Percentiles rank a stretch among this genome's conserved stretches.
phyloP scores from a whole-genome alignment of 23 tunicate genomes.

The Ascidia mentula region DNA sequence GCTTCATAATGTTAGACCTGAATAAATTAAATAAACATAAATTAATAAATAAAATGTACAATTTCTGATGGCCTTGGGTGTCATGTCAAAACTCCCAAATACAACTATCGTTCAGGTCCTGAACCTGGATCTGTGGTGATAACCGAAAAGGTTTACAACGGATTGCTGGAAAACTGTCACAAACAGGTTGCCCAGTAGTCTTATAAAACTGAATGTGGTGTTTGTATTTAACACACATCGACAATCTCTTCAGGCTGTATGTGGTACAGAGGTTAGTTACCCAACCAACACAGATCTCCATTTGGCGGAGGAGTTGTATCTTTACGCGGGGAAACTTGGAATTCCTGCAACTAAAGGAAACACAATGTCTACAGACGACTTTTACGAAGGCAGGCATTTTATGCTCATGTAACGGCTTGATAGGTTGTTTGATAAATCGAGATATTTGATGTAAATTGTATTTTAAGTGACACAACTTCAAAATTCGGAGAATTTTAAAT shows the following conservation, averaged over 20 bases:
- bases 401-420: no score
- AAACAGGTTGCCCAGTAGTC: conserved; percentile 46
- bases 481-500: no score
- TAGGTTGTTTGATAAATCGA: no score
- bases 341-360: conserved; percentile 47
- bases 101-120: conserved; percentile 26
- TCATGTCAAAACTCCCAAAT: no score
- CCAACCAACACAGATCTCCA: conserved; percentile 29
- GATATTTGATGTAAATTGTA: no score
- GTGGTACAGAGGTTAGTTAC: conserved; percentile 57
- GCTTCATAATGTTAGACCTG: no score
- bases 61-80: no score
- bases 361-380: conserved; percentile 72
- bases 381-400: conserved; percentile 98
- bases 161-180: conserved; percentile 35
- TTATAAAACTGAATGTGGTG: not conserved
- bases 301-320: conserved; percentile 19
- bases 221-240: not conserved
- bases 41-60: no score
- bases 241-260: conserved; percentile 34
- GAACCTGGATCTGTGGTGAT: conserved; percentile 81
- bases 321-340: conserved; percentile 29
- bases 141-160: conserved; percentile 71
- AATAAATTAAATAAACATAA: no score
- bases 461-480: no score